These are phyloP conservation scores for Drosophila nr. medialis DNA, from an alignment of 2,888 invertebrate genomes.

Conservation along the genomic window DNA sequence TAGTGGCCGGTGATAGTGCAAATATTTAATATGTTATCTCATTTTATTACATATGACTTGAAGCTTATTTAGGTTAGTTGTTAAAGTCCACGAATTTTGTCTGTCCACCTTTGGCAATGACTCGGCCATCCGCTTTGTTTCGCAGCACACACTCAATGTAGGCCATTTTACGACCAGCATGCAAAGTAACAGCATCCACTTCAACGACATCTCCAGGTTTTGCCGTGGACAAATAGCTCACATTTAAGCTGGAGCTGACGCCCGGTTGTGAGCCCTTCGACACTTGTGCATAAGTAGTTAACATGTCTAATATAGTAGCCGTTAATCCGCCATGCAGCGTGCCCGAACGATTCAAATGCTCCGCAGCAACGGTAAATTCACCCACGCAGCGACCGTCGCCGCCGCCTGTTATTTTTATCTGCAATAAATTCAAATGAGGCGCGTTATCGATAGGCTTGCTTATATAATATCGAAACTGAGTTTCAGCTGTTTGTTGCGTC, in stretches of 20 bases:
- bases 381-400: constrained; percentile 91
- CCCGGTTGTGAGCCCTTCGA: constrained; percentile 89
- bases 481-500: constrained; percentile 48
- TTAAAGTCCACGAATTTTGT: constrained; percentile 88
- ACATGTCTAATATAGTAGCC: constrained; percentile 89
- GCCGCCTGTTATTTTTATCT: constrained; percentile 85
- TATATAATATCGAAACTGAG: constrained; percentile 53
- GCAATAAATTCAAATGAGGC: constrained; percentile 36
- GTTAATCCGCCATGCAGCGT: constrained; percentile 94
- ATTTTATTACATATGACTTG: constrained; percentile 20
- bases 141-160: constrained; percentile 92
- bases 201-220: constrained; percentile 91
- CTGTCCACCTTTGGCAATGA: constrained; percentile 93
- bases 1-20: neutral
- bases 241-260: constrained; percentile 92
- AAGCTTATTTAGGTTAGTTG: neutral
- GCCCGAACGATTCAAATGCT: constrained; percentile 91
- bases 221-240: constrained; percentile 92
- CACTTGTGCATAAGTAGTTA: constrained; percentile 92
- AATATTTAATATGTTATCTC: neutral
- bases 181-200: constrained; percentile 91
- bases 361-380: constrained; percentile 90
- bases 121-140: constrained; percentile 89
- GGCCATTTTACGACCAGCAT: constrained; percentile 91
- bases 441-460: constrained; percentile 43